Evolutionary conservation across 2,888 invertebrate genomes (phyloP), one percentile per base, ranked within the genome.

Genomic region (Chaitophorus viminalis): DNA sequence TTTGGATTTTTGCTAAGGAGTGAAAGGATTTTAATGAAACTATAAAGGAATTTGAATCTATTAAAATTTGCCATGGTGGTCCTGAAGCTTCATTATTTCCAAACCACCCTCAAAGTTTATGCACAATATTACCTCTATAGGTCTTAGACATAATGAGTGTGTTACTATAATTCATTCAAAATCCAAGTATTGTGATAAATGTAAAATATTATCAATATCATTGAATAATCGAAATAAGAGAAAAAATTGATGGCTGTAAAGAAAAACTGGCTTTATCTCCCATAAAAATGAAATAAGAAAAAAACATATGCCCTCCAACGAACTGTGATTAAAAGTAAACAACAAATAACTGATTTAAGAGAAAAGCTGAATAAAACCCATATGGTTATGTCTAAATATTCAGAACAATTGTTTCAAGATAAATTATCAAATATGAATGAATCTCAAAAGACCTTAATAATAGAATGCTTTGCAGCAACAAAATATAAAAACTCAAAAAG

Each of bases 401-500:
- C 52, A 52, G 52, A 52, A 52, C 52, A 52, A 52, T 52, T 52
- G 52, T 6, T 52, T 52, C 52, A 52, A 52, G 52, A 52, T 52
- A 52, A 52, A 52, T 52, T 52, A 52, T 52, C 52, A 9, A 52
- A 52, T 52, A 52, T 52, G 52, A 74, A 75, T 39, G 75, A 74
- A 36, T 36, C 36, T 74, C 74, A 74, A 33, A 74, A 74, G 36
- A 74, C 74, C 25, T 36, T 74, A 14, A 25, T 74, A 36, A 74
- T n/a, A 36, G 74, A 74, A 36, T 74, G 36, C 25, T 36, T 74
- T 36, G 36, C 21, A 18, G 74, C 74, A 52, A 9, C 52, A 21
- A 68, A 68, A 68, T n/a, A n/a, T 68, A 68, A 68, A 68, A 68
- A 68, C 68, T 8, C 77, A 77, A 52, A 52, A 77, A 77, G n/a